phyloP scores from a whole-genome alignment of 2,797 vertebrate genomes.

The Selene dorsalis region DNA sequence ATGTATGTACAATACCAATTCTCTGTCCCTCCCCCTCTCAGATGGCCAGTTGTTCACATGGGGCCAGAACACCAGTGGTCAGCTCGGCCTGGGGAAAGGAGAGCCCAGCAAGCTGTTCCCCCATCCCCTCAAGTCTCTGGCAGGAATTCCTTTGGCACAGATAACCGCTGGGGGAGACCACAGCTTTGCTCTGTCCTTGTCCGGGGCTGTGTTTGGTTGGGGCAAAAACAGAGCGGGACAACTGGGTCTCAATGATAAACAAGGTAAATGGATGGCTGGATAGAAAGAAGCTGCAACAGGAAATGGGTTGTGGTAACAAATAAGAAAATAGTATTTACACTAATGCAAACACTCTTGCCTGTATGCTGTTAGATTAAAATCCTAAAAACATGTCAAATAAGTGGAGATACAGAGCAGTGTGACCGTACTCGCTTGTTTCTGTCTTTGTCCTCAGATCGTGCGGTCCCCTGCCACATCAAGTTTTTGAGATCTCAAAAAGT shows the following conservation, averaged over 20 bases:
- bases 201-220: constrained; percentile 92
- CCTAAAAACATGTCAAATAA: background rate
- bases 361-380: background rate
- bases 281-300: background rate
- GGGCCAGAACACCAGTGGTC: constrained; percentile 90
- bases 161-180: constrained; percentile 91
- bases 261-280: constrained; percentile 79
- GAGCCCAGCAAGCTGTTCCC: constrained; percentile 84
- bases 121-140: constrained; percentile 88
- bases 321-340: background rate
- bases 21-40: constrained; percentile 44
- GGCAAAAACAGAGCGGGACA: constrained; percentile 92
- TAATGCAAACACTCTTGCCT: background rate
- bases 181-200: constrained; percentile 91
- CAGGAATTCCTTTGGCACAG: constrained; percentile 91
- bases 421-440: background rate
- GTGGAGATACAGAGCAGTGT: background rate
- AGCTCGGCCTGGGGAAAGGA: constrained; percentile 89
- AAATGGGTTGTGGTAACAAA: background rate
- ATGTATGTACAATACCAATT: background rate
- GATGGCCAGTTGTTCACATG: constrained; percentile 91
- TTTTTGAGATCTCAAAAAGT: constrained; percentile 95
- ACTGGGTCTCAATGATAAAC: constrained; percentile 90
- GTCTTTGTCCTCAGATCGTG: constrained; percentile 85
- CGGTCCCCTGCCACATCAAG: constrained; percentile 96